Evolutionary conservation across 1,140 invertebrate genomes (phyloP).

Genomic region (Hyposmocoma kahamanoa): DNA sequence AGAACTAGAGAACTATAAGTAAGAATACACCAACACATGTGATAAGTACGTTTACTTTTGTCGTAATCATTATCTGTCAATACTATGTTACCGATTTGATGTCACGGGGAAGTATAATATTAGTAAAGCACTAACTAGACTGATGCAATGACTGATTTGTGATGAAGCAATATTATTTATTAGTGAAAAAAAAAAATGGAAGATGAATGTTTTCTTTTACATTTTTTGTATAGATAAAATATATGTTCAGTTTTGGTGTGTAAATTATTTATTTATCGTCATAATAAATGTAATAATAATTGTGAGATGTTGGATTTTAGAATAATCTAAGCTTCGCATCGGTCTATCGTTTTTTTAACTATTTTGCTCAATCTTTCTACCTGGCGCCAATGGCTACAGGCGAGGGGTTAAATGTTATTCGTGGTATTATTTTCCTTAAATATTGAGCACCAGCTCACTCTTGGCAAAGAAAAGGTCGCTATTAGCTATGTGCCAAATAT

Average conservation of each 20-base stretch:
- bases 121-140: constrained; percentile 37
- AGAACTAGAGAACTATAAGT: background rate
- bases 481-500: constrained; percentile 55
- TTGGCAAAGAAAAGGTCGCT: constrained; percentile 25
- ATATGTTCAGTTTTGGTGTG: background rate
- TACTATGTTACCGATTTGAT: background rate
- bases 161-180: constrained; percentile 70
- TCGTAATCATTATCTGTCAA: background rate
- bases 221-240: background rate
- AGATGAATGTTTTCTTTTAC: no score
- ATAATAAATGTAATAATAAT: no score
- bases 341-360: no score
- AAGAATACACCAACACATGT: background rate
- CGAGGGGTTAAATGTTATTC: no score
- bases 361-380: no score
- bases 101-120: background rate
- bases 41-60: background rate
- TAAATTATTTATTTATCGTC: background rate
- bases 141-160: constrained; percentile 66
- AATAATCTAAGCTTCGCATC: no score
- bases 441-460: no score
- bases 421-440: no score
- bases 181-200: constrained; percentile 36
- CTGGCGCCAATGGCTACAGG: no score
- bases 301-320: no score